Evolutionary conservation across 2,113 vertebrate genomes (phyloP), one percentile per base, ranked within the genome.

Genomic region (Perccottus glenii): DNA sequence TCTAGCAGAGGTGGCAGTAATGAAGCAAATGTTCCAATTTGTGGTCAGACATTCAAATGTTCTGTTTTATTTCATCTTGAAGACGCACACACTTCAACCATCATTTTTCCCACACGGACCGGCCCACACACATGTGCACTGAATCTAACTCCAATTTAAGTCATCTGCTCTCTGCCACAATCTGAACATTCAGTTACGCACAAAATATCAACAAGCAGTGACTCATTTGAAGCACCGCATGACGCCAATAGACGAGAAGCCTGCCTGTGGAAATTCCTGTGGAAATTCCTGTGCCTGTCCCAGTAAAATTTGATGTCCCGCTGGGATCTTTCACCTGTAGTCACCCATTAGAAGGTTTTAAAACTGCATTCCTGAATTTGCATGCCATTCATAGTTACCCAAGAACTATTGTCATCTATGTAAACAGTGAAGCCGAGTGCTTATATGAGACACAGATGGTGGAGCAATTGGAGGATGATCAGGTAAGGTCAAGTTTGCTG

Each of bases 131-230:
- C 73, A 69, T 11, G 40, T 64, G 64, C 61, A 14, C 15, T 60
- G 44, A 71, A 67, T 77, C 67, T 36, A n/a, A 52, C 6, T 16
- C n/a, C 33, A 64, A 56, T 64, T 53, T 4, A 16, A 78, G 70
- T 75, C 64, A 78, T 70, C 73, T 69, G 72, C 60, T 11, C 47
- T 70, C 44, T 45, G 32, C 57, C 4, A 57, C 9, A 5, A 35
- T 47, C 40, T 42, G 33, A 53, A 51, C 32, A 42, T 38, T 16
- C 32, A 52, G 1, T 14, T 50, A 9, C 16, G 35, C 42, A 5
- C 12, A 43, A 27, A 40, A 27, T 1, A 12, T 56, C 36, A 50
- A 42, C 14, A 16, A 1, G 12, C 33, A 35, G 49, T 0, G 27
- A 66, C 64, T 62, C 68, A 32, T 27, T 55, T 53, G 50, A 47